phyloP scores from a whole-genome alignment of 92 coral and sea anemone species.

The Epizoanthus scotinus region DNA sequence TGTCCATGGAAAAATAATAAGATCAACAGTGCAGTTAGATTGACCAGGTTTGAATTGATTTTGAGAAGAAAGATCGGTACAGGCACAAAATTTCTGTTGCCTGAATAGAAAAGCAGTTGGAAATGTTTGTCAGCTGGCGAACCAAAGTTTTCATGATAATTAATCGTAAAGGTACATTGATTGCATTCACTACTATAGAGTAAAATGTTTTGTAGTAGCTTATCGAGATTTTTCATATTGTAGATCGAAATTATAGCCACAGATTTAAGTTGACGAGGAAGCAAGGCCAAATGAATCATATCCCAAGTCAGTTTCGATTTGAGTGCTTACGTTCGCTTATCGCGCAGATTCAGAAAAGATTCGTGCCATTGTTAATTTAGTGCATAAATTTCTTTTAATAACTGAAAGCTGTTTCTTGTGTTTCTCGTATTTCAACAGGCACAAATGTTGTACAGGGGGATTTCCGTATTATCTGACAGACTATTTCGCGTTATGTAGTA shows the following conservation, averaged over 20 bases:
- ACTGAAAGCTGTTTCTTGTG: slow-evolving; percentile 38
- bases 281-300: slow-evolving; percentile 3
- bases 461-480: slow-evolving; percentile 10
- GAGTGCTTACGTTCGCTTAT: slow-evolving; percentile 3
- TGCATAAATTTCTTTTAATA: slow-evolving; percentile 38
- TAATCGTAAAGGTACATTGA: slow-evolving; percentile 38
- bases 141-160: slow-evolving; percentile 33
- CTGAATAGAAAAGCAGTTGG: slow-evolving; percentile 1
- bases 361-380: slow-evolving; percentile 31
- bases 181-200: slow-evolving; percentile 17
- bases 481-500: neutral
- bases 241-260: neutral
- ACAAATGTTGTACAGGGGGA: slow-evolving; percentile 12
- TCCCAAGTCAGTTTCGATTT: slow-evolving; percentile 24
- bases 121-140: slow-evolving; percentile 45
- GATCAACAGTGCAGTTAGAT: slow-evolving; percentile 10
- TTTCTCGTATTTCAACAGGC: slow-evolving; percentile 5
- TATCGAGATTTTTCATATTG: slow-evolving; percentile 14
- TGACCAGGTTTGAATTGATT: neutral
- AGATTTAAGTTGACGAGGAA: slow-evolving; percentile 13
- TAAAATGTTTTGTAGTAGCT: slow-evolving; percentile 12
- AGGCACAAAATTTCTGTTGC: neutral
- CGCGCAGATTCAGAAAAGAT: slow-evolving; percentile 24
- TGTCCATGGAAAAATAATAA: slow-evolving; percentile 8
- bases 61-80: neutral